These are phyloP conservation scores for Allobates femoralis DNA, from an alignment of 2,797 vertebrate genomes.

Conservation along the genomic window DNA sequence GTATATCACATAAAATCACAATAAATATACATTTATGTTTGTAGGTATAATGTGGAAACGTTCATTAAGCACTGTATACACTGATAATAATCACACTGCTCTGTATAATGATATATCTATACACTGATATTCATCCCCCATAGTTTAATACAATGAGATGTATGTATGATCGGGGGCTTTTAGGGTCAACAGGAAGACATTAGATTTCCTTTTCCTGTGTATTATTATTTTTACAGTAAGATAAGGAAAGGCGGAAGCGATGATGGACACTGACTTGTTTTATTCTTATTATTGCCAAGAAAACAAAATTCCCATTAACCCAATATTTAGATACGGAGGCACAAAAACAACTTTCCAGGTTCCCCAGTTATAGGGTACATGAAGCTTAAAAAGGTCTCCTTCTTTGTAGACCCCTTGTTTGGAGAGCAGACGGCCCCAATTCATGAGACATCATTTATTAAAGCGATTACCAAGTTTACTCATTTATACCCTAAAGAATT, in stretches of 20 bases:
- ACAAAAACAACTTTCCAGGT: too few species aligned
- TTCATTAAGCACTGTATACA: background rate
- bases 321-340: background rate
- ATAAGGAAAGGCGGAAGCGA: background rate
- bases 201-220: conserved; percentile 44
- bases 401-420: too few species aligned
- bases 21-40: background rate
- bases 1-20: too few species aligned
- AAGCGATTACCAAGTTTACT: too few species aligned
- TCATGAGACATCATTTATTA: too few species aligned
- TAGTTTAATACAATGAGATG: background rate
- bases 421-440: too few species aligned
- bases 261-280: background rate
- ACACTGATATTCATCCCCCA: background rate
- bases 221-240: background rate
- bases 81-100: too few species aligned
- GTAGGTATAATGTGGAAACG: background rate
- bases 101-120: too few species aligned
- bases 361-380: too few species aligned
- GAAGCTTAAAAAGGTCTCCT: too few species aligned
- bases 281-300: background rate
- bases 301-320: background rate
- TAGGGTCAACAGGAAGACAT: conserved; percentile 25
- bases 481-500: too few species aligned
- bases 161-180: background rate